Percentiles rank a stretch among this genome's conserved stretches.
Evolutionary conservation across 2,797 vertebrate species (phyloP).

Genomic region (Moxostoma hubbsi): DNA sequence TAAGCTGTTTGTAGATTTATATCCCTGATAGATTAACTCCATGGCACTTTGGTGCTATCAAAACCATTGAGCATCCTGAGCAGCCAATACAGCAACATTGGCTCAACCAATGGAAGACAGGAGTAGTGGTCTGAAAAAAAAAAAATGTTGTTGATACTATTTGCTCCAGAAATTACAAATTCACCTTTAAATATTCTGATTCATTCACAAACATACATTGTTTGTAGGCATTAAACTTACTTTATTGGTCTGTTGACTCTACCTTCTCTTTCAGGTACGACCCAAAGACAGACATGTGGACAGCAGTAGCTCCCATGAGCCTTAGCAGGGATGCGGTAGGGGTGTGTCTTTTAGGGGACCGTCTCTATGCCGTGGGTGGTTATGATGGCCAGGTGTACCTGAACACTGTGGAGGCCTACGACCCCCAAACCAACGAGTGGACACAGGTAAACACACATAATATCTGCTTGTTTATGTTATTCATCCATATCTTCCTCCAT

Average conservation of each 20-base stretch:
- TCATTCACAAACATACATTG: too few relatives aligned
- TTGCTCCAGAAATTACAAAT: too few relatives aligned
- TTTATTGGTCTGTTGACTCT: neutral
- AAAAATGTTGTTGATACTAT: too few relatives aligned
- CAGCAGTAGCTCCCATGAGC: conserved; percentile 96
- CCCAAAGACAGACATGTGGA: conserved; percentile 97
- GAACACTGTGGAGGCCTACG: conserved; percentile 94
- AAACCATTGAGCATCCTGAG: too few relatives aligned
- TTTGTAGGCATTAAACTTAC: neutral
- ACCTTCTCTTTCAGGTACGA: conserved; percentile 83
- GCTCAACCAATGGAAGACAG: too few relatives aligned
- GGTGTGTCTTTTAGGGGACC: conserved; percentile 95
- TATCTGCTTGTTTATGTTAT: neutral
- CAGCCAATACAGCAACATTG: too few relatives aligned
- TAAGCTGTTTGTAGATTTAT: too few relatives aligned
- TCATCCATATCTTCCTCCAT: neutral
- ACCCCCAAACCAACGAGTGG: conserved; percentile 98
- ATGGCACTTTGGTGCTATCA: too few relatives aligned
- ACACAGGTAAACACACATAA: conserved; percentile 81
- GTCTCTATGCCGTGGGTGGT: conserved; percentile 93
- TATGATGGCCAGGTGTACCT: conserved; percentile 96
- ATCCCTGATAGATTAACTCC: too few relatives aligned
- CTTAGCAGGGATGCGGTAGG: conserved; percentile 96
- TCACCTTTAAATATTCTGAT: too few relatives aligned
- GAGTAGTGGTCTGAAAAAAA: too few relatives aligned